Conservation (phyloP, 1,140 invertebrate species). For the Eueides isabella region DNA sequence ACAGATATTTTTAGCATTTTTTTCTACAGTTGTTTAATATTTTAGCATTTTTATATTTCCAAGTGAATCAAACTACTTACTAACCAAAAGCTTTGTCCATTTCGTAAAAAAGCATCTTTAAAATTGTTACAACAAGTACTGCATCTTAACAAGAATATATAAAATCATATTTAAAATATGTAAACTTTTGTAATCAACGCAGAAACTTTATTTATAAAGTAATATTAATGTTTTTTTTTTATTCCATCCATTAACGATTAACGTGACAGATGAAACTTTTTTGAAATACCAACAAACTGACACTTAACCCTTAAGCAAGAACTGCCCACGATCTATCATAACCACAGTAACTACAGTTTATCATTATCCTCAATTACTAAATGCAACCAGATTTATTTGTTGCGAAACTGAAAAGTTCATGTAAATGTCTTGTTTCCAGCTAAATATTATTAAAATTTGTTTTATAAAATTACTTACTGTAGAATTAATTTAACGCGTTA, state of each 20-base stretch:
- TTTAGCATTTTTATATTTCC: too few species aligned
- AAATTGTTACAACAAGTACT: too few species aligned
- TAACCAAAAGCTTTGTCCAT: too few species aligned
- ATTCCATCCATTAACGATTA: neutral
- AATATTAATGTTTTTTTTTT: neutral
- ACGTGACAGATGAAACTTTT: constrained; percentile 17
- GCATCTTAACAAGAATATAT: too few species aligned
- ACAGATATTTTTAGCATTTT: too few species aligned
- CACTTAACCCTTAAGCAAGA: constrained; percentile 33
- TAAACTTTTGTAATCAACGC: neutral
- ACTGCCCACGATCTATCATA: constrained; percentile 39
- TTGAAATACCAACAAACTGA: constrained; percentile 27
- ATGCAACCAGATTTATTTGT: constrained; percentile 29
- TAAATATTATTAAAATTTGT: neutral
- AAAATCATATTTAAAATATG: neutral
- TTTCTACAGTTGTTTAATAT: too few species aligned
- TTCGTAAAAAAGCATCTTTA: too few species aligned
- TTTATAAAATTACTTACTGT: constrained; percentile 11
- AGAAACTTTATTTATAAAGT: neutral
- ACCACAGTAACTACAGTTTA: constrained; percentile 21
- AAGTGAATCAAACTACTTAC: too few species aligned
- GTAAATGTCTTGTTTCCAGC: constrained; percentile 37
- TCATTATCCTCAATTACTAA: constrained; percentile 44
- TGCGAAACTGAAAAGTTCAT: constrained; percentile 48
- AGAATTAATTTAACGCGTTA: neutral